Evolutionary conservation across 2,113 vertebrate species (phyloP).

Genomic region (Neogobius melanostomus): DNA sequence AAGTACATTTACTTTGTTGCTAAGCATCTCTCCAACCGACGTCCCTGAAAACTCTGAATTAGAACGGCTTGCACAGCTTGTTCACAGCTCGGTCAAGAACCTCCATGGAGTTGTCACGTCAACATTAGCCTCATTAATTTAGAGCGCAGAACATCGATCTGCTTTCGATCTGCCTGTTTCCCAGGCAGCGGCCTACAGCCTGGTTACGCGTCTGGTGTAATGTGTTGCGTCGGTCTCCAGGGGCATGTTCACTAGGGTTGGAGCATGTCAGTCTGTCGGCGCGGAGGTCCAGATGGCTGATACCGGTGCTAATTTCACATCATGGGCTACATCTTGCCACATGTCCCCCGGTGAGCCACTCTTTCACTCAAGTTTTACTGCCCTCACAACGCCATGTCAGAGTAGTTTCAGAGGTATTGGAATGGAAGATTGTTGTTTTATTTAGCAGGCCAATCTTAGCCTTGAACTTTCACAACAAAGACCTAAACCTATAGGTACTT

Average conservation of each 20-base stretch:
- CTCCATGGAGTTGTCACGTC: constrained; percentile 43
- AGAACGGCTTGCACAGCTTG: constrained; percentile 6
- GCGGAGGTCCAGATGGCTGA: constrained; percentile 68
- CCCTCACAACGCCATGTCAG: background rate
- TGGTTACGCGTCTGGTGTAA: constrained; percentile 53
- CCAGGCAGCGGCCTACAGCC: constrained; percentile 22
- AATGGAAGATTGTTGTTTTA: no score
- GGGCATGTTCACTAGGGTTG: constrained; percentile 35
- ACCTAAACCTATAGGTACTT: no score
- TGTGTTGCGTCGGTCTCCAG: constrained; percentile 44
- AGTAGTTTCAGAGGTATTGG: no score
- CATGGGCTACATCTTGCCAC: constrained; percentile 9
- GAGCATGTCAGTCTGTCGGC: constrained; percentile 65
- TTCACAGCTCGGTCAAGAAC: constrained; percentile 14
- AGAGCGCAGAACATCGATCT: constrained; percentile 62
- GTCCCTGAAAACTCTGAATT: background rate
- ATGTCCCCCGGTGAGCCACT: background rate
- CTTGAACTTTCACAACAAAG: no score
- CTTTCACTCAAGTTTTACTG: background rate
- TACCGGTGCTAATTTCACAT: constrained; percentile 34
- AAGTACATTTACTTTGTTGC: no score
- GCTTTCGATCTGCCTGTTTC: constrained; percentile 39
- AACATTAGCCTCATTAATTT: constrained; percentile 69
- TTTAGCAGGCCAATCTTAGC: no score
- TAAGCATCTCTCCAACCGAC: no score